phyloP scores from a whole-genome alignment of 2,113 vertebrate species.

The Melierax canorus region DNA sequence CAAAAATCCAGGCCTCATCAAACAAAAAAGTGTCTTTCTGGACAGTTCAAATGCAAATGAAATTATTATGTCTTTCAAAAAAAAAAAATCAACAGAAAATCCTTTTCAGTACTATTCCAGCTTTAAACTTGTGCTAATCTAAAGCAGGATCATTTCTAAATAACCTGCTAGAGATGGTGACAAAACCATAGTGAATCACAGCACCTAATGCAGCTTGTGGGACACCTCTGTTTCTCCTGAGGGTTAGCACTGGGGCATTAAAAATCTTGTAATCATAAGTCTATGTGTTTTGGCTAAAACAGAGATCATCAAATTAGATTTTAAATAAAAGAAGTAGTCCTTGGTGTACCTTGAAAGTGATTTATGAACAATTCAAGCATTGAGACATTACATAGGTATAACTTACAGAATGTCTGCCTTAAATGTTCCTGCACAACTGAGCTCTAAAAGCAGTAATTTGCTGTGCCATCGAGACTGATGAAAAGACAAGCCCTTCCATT shows the following conservation, averaged over 20 bases:
- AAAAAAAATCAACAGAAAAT: background rate
- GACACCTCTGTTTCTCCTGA: background rate
- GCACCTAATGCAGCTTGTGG: background rate
- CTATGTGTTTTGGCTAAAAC: background rate
- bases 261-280: background rate
- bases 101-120: background rate
- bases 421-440: background rate
- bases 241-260: background rate
- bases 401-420: background rate
- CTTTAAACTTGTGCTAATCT: background rate
- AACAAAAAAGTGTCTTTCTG: background rate
- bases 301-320: background rate
- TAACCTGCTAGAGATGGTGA: background rate
- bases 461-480: background rate
- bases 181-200: background rate
- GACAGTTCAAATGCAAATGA: background rate
- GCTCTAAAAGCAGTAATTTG: background rate
- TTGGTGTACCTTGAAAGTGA: background rate
- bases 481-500: background rate
- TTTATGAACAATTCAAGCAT: background rate
- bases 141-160: background rate
- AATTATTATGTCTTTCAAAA: background rate
- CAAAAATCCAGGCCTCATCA: background rate
- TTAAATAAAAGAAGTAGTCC: background rate
- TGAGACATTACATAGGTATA: background rate